Conservation (phyloP, 2,888 invertebrate genomes). For the Agrilus cyanescens region DNA sequence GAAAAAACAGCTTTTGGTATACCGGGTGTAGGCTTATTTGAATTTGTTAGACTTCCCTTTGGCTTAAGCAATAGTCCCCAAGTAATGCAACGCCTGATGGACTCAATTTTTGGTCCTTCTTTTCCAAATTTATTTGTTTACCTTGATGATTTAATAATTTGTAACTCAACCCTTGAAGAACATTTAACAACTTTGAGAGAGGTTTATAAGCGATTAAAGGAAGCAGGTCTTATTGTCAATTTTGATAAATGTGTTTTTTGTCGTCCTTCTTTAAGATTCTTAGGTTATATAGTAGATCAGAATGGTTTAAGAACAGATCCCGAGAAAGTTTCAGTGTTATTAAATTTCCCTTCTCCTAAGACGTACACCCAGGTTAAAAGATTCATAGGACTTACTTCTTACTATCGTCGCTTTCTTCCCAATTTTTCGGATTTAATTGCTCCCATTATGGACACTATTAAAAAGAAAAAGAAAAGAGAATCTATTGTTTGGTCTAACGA, state of each 20-base stretch:
- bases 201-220: constrained; percentile 10
- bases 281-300: constrained; percentile 19
- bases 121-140: constrained; percentile 16
- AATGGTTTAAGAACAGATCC: constrained; percentile 19
- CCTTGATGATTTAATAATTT: constrained; percentile 7
- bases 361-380: constrained; percentile 20
- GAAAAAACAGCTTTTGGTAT: constrained; percentile 7
- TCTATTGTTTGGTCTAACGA: constrained; percentile 13
- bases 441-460: constrained; percentile 16
- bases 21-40: constrained; percentile 3
- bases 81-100: constrained; percentile 2
- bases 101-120: not conserved
- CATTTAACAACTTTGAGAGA: constrained; percentile 12
- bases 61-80: constrained; percentile 16
- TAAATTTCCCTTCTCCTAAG: constrained; percentile 17
- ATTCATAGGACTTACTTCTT: constrained; percentile 20
- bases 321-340: constrained; percentile 18
- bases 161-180: constrained; percentile 9
- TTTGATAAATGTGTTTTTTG: constrained; percentile 19
- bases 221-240: constrained; percentile 18
- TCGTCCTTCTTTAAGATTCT: constrained; percentile 14
- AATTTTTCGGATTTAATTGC: constrained; percentile 18
- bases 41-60: constrained; percentile 13
- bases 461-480: constrained; percentile 15
- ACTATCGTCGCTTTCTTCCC: constrained; percentile 20